Conservation (phyloP, 2,113 vertebrate genomes). For the Alligator mississippiensis region DNA sequence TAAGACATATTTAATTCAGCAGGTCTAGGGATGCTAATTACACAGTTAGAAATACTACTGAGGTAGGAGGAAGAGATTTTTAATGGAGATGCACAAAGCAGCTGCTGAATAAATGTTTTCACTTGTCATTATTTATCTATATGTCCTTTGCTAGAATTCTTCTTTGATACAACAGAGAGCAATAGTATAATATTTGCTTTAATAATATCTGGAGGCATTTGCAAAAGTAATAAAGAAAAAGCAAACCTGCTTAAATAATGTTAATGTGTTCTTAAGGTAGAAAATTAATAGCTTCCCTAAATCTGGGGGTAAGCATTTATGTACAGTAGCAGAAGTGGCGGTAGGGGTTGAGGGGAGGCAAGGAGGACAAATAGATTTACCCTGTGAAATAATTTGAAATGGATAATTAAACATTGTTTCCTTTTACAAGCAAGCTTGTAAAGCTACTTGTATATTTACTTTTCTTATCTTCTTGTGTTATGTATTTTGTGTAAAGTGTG, state of each 20-base stretch:
- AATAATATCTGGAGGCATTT: neutral
- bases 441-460: neutral
- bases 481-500: neutral
- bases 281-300: neutral
- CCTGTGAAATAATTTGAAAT: neutral
- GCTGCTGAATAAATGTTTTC: neutral
- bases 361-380: neutral
- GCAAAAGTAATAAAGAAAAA: neutral
- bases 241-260: neutral
- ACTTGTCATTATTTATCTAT: neutral
- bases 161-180: neutral
- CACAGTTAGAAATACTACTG: neutral
- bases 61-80: neutral
- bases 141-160: neutral
- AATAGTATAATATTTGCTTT: rapidly evolving
- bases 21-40: neutral
- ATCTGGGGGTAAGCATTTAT: neutral
- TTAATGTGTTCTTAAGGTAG: neutral
- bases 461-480: neutral
- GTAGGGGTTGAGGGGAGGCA: neutral
- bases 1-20: rapidly evolving
- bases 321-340: neutral
- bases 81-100: neutral
- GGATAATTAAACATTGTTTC: neutral
- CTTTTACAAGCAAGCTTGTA: neutral